A percentile compares a stretch with the other conserved stretches of the same genome.
These are phyloP conservation scores for Otus scops DNA, from an alignment of 2,797 vertebrate genomes.

Conservation along the genomic window DNA sequence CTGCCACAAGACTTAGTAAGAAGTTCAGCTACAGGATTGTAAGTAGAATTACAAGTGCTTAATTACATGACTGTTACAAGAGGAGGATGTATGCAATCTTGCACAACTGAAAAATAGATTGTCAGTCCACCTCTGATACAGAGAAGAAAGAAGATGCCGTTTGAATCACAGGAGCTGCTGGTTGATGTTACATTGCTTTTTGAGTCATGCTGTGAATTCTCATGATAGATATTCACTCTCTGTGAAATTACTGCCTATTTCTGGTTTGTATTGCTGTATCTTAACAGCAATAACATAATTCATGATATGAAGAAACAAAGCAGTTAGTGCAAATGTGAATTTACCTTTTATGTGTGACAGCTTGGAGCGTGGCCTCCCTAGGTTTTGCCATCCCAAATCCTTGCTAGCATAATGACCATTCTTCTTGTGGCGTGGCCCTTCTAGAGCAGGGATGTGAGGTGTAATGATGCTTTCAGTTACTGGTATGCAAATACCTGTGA, in stretches of 20 bases:
- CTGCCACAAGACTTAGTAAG: not conserved
- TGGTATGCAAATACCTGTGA: conserved; percentile 88
- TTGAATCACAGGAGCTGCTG: not conserved
- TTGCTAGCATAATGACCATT: conserved; percentile 79
- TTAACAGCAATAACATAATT: not conserved
- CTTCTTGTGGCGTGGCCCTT: conserved; percentile 85
- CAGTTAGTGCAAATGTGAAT: not conserved
- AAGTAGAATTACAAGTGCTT: not conserved
- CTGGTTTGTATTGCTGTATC: not conserved
- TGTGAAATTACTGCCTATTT: not conserved
- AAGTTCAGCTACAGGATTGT: not conserved
- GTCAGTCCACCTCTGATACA: not conserved
- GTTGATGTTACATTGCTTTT: not conserved
- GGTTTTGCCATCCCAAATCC: conserved; percentile 90
- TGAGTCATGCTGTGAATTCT: not conserved
- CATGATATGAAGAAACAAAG: not conserved
- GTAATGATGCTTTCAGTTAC: conserved; percentile 89
- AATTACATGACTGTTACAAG: not conserved
- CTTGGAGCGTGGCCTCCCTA: conserved; percentile 85
- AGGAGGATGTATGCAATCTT: not conserved
- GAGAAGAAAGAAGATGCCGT: not conserved
- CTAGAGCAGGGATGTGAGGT: conserved; percentile 87
- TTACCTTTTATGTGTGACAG: conserved; percentile 89
- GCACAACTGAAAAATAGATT: not conserved
- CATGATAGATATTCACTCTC: not conserved